Evolutionary conservation across 2,888 invertebrate species (phyloP).

Genomic region (Folsomia candida): DNA sequence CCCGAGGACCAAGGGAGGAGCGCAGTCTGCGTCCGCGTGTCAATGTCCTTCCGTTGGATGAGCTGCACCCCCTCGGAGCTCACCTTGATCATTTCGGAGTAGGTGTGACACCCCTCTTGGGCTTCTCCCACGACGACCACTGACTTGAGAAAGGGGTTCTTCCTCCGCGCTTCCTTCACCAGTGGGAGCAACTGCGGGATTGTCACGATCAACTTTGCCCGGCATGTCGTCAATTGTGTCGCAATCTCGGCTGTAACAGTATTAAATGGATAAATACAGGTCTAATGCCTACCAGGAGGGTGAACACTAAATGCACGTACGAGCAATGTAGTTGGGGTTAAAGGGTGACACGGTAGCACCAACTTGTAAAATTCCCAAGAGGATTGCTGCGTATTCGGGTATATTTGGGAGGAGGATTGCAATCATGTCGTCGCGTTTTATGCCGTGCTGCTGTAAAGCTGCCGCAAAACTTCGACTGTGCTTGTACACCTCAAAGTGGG

Average conservation of each 20-base stretch:
- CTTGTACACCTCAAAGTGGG: too few relatives aligned
- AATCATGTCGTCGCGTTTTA: too few relatives aligned
- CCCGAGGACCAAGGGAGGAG: constrained; percentile 36
- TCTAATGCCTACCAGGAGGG: too few relatives aligned
- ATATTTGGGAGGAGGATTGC: too few relatives aligned
- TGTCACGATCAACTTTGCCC: constrained; percentile 66
- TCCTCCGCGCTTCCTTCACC: constrained; percentile 15
- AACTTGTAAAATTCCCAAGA: constrained; percentile 47
- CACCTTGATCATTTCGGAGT: constrained; percentile 37
- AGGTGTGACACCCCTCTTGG: constrained; percentile 18
- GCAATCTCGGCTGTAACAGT: constrained; percentile 65
- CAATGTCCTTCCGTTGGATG: constrained; percentile 30
- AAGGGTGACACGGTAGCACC: constrained; percentile 49
- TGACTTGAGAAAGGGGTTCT: constrained; percentile 7
- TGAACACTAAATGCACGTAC: too few relatives aligned
- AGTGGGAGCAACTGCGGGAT: constrained; percentile 52
- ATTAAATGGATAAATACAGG: too few relatives aligned
- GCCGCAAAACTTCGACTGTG: too few relatives aligned
- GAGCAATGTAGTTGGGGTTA: too few relatives aligned
- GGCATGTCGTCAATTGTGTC: constrained; percentile 63
- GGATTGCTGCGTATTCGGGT: too few relatives aligned
- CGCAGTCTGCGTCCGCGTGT: constrained; percentile 29
- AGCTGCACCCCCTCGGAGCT: constrained; percentile 36
- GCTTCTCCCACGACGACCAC: constrained; percentile 10
- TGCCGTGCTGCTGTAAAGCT: too few relatives aligned